Evolutionary conservation across 1,140 invertebrate species (phyloP), one percentile per base, ranked within the genome.

Genomic region (Charaxes varanes): DNA sequence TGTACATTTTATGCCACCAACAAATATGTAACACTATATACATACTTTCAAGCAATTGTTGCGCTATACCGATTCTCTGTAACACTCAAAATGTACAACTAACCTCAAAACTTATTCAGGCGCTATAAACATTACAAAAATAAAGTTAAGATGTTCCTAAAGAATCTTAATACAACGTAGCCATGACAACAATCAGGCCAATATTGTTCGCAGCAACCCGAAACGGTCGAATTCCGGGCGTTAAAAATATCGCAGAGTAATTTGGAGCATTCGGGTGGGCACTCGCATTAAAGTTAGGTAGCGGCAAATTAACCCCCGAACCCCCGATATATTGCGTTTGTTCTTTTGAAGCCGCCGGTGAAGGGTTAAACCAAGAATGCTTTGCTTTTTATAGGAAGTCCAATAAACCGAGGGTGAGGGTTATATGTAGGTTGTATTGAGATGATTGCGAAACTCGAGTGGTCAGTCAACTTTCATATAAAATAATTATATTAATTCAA

Each of bases 341-440:
- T 83, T 83, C 79, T 83, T 83, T 83, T 83, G 76, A 82, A 67
- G 71, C 71, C 60, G 60, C 44, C 62, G 62, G 58, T 74, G 70
- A 85, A 85, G 81, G 83, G 83, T 85, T 85, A 72, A 74, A 80
- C 67, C 74, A 84, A 85, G 83, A 84, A 84, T 84, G 80, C 80
- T 78, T 77, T 73, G 80, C 74, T 84, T 85, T 84, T 85, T 84
- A 83, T 78, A 72, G 53, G 49, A 62, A 63, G 54, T 66, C 65
- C 63, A 77, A 77, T 77, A 73, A 70, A 63, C 53, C 45, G 50
- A 47, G 57, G 66, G 41, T 24, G 41, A 50, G 53, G 52, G 48
- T 33, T 28, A 42, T 40, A 47, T 41, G 35, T 5, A 17, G 13
- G 12, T 10, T 15, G 11, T 14, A 15, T n/a, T n/a, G 26, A 28